Evolutionary conservation across 2,888 invertebrate species (phyloP).

Genomic region (Caenorhabditis japonica): DNA sequence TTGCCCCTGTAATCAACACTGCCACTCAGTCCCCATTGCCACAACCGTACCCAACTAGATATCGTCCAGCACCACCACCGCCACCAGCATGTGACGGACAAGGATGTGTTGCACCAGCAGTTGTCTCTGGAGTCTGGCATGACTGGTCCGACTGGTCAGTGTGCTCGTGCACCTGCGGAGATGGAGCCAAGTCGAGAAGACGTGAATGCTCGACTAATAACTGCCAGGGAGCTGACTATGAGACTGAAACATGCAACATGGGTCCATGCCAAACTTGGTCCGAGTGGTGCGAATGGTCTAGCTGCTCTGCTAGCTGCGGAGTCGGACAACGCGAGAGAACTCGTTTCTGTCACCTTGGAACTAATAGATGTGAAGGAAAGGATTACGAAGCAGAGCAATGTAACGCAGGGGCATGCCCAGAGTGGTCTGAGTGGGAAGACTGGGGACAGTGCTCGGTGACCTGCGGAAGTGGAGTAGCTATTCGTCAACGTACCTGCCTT

Average conservation of each 20-base stretch:
- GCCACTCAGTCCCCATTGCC: slow-evolving; percentile 55
- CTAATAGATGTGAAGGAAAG: slow-evolving; percentile 69
- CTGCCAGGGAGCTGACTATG: slow-evolving; percentile 67
- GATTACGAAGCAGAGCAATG: slow-evolving; percentile 68
- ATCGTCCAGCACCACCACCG: slow-evolving; percentile 69
- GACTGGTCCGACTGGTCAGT: slow-evolving; percentile 72
- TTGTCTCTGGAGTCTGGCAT: slow-evolving; percentile 60
- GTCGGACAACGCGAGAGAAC: slow-evolving; percentile 65
- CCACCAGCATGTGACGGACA: slow-evolving; percentile 67
- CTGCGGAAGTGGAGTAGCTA: slow-evolving; percentile 67
- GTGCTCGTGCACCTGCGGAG: slow-evolving; percentile 70
- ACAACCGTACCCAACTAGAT: slow-evolving; percentile 54
- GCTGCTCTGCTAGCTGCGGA: slow-evolving; percentile 65
- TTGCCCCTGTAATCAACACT: slow-evolving; percentile 55
- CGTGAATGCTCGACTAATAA: slow-evolving; percentile 66
- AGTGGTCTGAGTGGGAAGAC: slow-evolving; percentile 69
- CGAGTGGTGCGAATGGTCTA: slow-evolving; percentile 73
- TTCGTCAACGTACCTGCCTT: slow-evolving; percentile 65
- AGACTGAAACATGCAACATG: slow-evolving; percentile 65
- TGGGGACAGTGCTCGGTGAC: slow-evolving; percentile 69
- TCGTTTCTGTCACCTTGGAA: slow-evolving; percentile 71
- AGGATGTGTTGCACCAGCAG: slow-evolving; percentile 60
- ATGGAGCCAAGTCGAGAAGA: slow-evolving; percentile 65
- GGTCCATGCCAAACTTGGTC: slow-evolving; percentile 72
- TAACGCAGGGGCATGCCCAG: slow-evolving; percentile 69